phyloP scores from a whole-genome alignment of 2,113 vertebrate species.

The Bos taurus region ARS-UCD2.0 NC_037345.1:30638001-30638500 shows the following conservation, averaged over 20 bases:
- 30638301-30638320: constrained; percentile 53
- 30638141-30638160: constrained; percentile 47
- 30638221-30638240: constrained; percentile 63
- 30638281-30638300: constrained; percentile 66
- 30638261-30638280: constrained; percentile 69
- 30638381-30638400: constrained; percentile 34
- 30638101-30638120: constrained; percentile 47
- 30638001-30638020: constrained; percentile 36
- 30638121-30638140: constrained; percentile 8
- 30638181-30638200: constrained; percentile 68
- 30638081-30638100: constrained; percentile 67
- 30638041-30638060: constrained; percentile 13
- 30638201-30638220: constrained; percentile 48
- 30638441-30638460: neutral
- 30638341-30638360: constrained; percentile 62
- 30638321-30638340: constrained; percentile 36
- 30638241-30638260: constrained; percentile 64
- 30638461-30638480: neutral
- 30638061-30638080: constrained; percentile 53
- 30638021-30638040: constrained; percentile 16
- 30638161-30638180: constrained; percentile 53
- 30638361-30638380: constrained; percentile 51
- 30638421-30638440: constrained; percentile 3
- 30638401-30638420: neutral
- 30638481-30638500: neutral